Base-by-base conservation (phyloP, 2,888 invertebrate genomes). In the Xestia c-nigrum region DNA sequence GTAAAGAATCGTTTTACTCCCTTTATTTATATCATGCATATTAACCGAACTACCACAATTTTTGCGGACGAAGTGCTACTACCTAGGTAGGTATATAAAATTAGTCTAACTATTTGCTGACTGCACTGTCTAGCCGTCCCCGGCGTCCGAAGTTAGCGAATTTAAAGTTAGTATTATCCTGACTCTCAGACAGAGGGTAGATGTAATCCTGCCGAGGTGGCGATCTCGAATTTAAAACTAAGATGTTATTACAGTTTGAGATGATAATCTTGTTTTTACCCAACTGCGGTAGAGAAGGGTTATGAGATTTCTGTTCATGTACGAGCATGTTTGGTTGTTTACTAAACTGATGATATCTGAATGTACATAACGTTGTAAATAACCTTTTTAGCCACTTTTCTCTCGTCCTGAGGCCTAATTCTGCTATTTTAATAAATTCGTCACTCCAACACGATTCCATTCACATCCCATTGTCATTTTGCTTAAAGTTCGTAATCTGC, bases 91-190 rank as follows among this genome's bases (percentile, higher is more conserved):
- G 31, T 10, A 72, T 57, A 75, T 82, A 61, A 24, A 43, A 61
- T 74, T 73, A 72, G 66, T 38, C 7, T 71, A 57, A 1, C n/a
- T 52, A 81, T 66, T 72, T 64, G 71, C 79, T 67, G 72, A 79
- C 71, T 83, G 63, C 71, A 74, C 31, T 46, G 85, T 87, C 74
- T 85, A 81, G 80, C 74, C 74, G 64, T 85, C 85, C 77, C 87
- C 14, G 12, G 76, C 38, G 87, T 69, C 72, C 65, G 50, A 83
- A 86, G 71, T 86, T 87, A 55, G 78, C 80, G 76, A 76, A 86
- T 83, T 83, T 80, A 78, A 85, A 87, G 78, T 86, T 76, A 74
- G 68, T 78, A 63, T 76, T 19, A 61, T 61, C 19, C 5, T 19
- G 61, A 38, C 38, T 61, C 59, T 24, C 40, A 12, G 38, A 47